Conservation (phyloP, 2,113 vertebrate species). For the Chroicocephalus ridibundus region DNA sequence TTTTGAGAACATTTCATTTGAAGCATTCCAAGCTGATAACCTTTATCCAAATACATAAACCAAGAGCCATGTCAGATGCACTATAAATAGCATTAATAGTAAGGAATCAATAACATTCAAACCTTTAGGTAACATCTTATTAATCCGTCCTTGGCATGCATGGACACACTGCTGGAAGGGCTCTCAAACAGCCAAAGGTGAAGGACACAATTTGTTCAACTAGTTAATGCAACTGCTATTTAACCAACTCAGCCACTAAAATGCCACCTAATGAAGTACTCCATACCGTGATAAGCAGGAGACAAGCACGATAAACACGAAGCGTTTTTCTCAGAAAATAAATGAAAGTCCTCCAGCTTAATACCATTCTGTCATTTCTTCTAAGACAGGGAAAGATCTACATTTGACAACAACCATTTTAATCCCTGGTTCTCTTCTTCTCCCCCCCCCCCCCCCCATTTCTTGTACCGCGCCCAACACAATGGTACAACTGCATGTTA, state of each 20-base stretch:
- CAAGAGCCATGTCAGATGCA: background rate
- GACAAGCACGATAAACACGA: background rate
- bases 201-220: slow-evolving; percentile 47
- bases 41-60: slow-evolving; percentile 38
- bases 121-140: slow-evolving; percentile 54
- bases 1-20: background rate
- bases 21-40: slow-evolving; percentile 17
- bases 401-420: slow-evolving; percentile 57
- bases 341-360: background rate
- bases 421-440: background rate
- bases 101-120: slow-evolving; percentile 57
- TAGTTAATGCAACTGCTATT: slow-evolving; percentile 43
- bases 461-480: slow-evolving; percentile 56
- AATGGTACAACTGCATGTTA: slow-evolving; percentile 27
- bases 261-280: slow-evolving; percentile 34
- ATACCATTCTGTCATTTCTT: background rate
- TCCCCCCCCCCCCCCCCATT: background rate
- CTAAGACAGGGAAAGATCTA: background rate
- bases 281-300: slow-evolving; percentile 5
- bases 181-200: slow-evolving; percentile 11
- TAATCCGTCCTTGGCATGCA: slow-evolving; percentile 25
- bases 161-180: background rate
- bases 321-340: background rate
- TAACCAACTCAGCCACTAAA: slow-evolving; percentile 30
- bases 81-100: slow-evolving; percentile 46